A percentile compares a stretch with the other conserved stretches of the same genome.
Conservation (phyloP, 2,888 invertebrate genomes). For the Tupiocoris notatus region DNA sequence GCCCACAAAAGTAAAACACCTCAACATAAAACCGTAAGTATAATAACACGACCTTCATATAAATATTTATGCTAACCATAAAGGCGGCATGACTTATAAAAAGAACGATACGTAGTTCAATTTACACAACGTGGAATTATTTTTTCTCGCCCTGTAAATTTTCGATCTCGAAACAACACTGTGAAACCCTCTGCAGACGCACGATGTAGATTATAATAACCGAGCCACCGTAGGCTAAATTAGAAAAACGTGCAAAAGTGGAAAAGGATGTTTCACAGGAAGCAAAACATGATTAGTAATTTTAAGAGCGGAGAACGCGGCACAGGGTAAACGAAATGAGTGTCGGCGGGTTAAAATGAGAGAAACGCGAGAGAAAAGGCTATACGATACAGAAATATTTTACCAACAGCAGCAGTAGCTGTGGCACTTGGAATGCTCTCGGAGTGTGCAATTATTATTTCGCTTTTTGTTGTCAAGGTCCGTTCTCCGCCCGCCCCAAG, state of each 20-base stretch:
- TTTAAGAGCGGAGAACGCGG: not conserved
- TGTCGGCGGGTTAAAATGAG: not conserved
- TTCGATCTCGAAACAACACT: not conserved
- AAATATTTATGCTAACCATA: no score
- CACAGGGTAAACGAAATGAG: not conserved
- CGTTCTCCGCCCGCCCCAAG: not conserved
- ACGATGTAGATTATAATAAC: not conserved
- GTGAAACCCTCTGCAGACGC: no score
- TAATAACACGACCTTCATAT: no score
- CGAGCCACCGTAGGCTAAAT: not conserved
- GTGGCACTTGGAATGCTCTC: not conserved
- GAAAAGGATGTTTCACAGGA: constrained; percentile 18
- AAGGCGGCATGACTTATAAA: no score
- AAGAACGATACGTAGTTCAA: no score
- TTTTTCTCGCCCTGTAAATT: no score
- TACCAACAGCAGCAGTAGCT: not conserved
- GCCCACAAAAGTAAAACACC: no score
- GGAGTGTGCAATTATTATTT: not conserved
- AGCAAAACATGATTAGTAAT: constrained; percentile 28
- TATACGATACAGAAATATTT: not conserved
- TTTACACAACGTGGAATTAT: no score
- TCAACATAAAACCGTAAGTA: no score
- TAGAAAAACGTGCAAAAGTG: constrained; percentile 28
- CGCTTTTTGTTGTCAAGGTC: not conserved
- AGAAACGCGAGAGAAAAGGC: not conserved